A percentile compares a stretch with the other conserved stretches of the same genome.
Evolutionary conservation across 2,888 invertebrate species (phyloP).

Genomic region (Pandemis cinnamomeana): DNA sequence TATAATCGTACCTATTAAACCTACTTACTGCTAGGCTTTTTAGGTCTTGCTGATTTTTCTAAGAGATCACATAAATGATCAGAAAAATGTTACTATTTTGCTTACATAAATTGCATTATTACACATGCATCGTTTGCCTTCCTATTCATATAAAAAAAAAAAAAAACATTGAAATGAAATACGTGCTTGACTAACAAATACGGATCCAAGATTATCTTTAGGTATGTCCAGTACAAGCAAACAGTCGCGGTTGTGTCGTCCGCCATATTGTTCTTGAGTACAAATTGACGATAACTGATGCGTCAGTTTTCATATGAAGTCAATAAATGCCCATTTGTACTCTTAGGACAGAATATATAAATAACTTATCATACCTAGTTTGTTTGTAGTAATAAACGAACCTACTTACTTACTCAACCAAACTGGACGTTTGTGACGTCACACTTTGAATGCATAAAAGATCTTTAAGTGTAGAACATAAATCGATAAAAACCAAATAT

Average conservation of each 20-base stretch:
- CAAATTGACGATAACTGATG: conserved; percentile 9
- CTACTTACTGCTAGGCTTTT: too few species aligned
- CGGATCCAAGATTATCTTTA: neutral
- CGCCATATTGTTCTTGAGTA: neutral
- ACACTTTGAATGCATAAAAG: neutral
- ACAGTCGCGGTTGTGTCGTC: neutral
- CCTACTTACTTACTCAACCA: neutral
- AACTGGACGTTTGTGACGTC: too few species aligned
- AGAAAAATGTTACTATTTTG: too few species aligned
- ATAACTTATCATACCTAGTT: neutral
- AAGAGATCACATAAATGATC: too few species aligned
- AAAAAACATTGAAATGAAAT: too few species aligned
- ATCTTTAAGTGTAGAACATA: neutral
- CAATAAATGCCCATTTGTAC: conserved; percentile 9
- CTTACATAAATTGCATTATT: too few species aligned
- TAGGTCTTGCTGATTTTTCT: too few species aligned
- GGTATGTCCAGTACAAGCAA: neutral
- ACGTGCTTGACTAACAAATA: too few species aligned
- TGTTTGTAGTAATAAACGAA: neutral
- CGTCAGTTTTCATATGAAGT: conserved; percentile 1
- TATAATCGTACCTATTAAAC: too few species aligned
- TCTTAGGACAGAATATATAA: neutral
- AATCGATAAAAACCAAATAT: neutral
- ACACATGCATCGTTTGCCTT: too few species aligned
- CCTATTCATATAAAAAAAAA: too few species aligned